Percentiles rank a stretch among this genome's conserved stretches.
These are phyloP conservation scores for Chrysomela aeneicollis DNA, from an alignment of 2,888 invertebrate genomes.

Conservation along the genomic window DNA sequence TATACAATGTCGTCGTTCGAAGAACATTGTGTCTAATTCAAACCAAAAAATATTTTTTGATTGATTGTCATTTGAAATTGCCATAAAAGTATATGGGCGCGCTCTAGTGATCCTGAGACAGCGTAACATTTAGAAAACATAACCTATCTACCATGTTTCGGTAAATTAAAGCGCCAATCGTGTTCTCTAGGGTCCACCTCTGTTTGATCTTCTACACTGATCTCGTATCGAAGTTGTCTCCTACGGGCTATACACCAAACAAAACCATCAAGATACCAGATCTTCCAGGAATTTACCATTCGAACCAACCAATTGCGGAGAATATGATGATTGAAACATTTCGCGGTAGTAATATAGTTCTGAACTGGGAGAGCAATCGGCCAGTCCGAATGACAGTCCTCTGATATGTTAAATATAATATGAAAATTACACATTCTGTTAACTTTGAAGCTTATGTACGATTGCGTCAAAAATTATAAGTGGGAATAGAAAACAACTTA, in stretches of 20 bases:
- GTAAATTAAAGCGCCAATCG: constrained; percentile 65
- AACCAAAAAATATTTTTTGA: too few species aligned
- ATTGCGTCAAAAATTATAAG: background rate
- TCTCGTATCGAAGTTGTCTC: constrained; percentile 63
- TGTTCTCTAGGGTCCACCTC: constrained; percentile 65
- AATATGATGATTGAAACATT: background rate
- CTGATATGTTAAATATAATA: background rate
- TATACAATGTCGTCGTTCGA: too few species aligned
- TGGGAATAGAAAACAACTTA: constrained; percentile 8
- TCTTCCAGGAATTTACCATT: constrained; percentile 17
- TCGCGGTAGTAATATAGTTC: too few species aligned
- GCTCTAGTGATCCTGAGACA: constrained; percentile 36
- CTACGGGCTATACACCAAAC: constrained; percentile 56
- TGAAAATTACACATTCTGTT: background rate
- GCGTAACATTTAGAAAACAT: constrained; percentile 45
- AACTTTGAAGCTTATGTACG: background rate
- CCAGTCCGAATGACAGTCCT: background rate
- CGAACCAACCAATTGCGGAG: background rate
- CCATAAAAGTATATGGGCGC: background rate
- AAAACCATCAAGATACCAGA: constrained; percentile 39
- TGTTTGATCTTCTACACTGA: constrained; percentile 65
- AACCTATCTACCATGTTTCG: constrained; percentile 60
- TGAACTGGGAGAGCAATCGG: background rate
- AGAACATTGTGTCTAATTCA: too few species aligned
- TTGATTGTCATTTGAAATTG: too few species aligned